Conservation (phyloP, 2,888 invertebrate genomes). For the Omphaloscelis lunosa region DNA sequence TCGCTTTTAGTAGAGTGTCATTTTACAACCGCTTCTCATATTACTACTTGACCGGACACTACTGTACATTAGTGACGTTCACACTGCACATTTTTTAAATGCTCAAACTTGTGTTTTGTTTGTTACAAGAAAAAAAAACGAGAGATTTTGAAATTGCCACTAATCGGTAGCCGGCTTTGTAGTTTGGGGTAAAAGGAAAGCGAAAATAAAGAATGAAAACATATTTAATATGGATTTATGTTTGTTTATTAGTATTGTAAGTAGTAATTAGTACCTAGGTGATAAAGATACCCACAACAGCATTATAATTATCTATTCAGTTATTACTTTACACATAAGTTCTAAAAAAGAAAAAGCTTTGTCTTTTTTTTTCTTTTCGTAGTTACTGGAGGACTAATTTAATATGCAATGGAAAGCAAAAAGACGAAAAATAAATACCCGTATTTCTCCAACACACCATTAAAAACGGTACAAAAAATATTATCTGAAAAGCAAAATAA, state of each 20-base stretch:
- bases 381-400: constrained; percentile 1
- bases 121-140: constrained; percentile 5
- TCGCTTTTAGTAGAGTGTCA: constrained; percentile 85
- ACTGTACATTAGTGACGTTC: constrained; percentile 55
- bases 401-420: constrained; percentile 6
- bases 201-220: neutral
- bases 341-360: neutral
- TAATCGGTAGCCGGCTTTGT: constrained; percentile 4
- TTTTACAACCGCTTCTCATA: constrained; percentile 72
- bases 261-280: neutral
- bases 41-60: constrained; percentile 70
- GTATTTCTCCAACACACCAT: constrained; percentile 18
- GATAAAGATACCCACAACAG: neutral
- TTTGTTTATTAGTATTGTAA: neutral
- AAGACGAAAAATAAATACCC: constrained; percentile 3
- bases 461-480: constrained; percentile 20
- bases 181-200: neutral
- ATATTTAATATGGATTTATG: neutral
- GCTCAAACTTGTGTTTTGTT: constrained; percentile 17
- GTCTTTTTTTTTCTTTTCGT: neutral
- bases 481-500: constrained; percentile 35
- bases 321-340: no score
- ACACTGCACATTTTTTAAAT: constrained; percentile 54
- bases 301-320: neutral
- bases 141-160: neutral